Evolutionary conservation across 1,140 invertebrate species (phyloP), one percentile per base, ranked within the genome.

Genomic region (Nomia melanderi): DNA sequence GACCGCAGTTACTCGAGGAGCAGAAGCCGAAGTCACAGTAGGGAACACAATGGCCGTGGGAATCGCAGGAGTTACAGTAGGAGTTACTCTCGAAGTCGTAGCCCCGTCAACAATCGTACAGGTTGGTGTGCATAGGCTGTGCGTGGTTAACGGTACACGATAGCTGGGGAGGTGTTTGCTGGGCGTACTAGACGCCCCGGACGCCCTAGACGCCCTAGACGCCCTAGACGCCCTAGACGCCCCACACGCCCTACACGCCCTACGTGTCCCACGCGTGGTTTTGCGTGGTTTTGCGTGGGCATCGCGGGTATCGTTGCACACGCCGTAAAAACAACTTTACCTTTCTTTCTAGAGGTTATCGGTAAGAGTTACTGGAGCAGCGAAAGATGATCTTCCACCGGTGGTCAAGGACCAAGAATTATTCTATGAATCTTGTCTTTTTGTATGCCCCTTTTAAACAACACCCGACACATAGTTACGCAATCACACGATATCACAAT

Each of bases 281-380:
- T n/a, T n/a, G n/a, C n/a, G n/a, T n/a, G n/a, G n/a, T n/a, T n/a
- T n/a, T n/a, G n/a, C n/a, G n/a, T n/a, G n/a, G n/a, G n/a, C n/a
- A n/a, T n/a, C n/a, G n/a, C n/a, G n/a, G n/a, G n/a, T n/a, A n/a
- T n/a, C n/a, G n/a, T n/a, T n/a, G 41, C 20, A 50, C 47, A 20
- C n/a, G n/a, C 5, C 47, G 14, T 56, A 75, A 67, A 65, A 65
- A 56, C 31, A 62, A 36, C 53, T 36, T 12, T 60, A 59, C 67
- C n/a, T 75, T 70, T 78, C 23, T 39, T 81, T 85, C 63, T 84
- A 91, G 91, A 91, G 85, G 86, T 92, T 47, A 90, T 92, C 78
- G 91, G 91, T 57, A 92, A 91, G 65, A 92, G 87, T 83, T 92
- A 92, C 64, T 92, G 91, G 91, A 92, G 90, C 85, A 92, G 88